Evolutionary conservation across 2,797 vertebrate genomes (phyloP).

Genomic region (Danio tinwini): DNA sequence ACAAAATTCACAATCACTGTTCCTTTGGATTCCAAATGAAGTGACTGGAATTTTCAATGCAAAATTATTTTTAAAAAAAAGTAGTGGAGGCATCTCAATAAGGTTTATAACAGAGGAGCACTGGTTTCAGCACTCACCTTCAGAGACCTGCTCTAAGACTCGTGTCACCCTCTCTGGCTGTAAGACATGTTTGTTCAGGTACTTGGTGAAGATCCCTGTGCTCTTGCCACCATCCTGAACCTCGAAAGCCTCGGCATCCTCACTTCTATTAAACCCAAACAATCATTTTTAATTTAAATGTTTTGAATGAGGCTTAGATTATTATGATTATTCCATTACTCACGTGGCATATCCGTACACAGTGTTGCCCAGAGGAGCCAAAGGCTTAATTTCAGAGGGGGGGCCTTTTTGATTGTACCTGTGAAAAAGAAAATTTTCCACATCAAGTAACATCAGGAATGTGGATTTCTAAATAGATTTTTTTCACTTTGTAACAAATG

Average conservation of each 20-base stretch:
- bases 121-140: constrained; percentile 74
- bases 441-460: not conserved
- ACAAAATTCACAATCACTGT: too few relatives aligned
- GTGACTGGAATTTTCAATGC: too few relatives aligned
- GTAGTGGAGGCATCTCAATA: not conserved
- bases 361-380: constrained; percentile 85
- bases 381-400: constrained; percentile 80
- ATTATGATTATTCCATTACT: constrained; percentile 61
- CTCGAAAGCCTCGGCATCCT: constrained; percentile 90
- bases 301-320: not conserved
- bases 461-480: not conserved
- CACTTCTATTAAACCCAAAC: constrained; percentile 73
- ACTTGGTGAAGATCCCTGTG: constrained; percentile 92
- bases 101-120: not conserved
- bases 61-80: too few relatives aligned
- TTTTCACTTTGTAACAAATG: not conserved
- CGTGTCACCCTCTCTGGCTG: constrained; percentile 85
- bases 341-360: constrained; percentile 92
- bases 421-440: constrained; percentile 22
- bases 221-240: constrained; percentile 87
- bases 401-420: constrained; percentile 84
- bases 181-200: constrained; percentile 87
- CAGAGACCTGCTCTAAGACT: constrained; percentile 87
- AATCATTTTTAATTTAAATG: not conserved
- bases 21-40: too few relatives aligned